Percentiles rank a stretch among this genome's conserved stretches.
Evolutionary conservation across 2,797 vertebrate species (phyloP).

Genomic region (Glyptemys insculpta): DNA sequence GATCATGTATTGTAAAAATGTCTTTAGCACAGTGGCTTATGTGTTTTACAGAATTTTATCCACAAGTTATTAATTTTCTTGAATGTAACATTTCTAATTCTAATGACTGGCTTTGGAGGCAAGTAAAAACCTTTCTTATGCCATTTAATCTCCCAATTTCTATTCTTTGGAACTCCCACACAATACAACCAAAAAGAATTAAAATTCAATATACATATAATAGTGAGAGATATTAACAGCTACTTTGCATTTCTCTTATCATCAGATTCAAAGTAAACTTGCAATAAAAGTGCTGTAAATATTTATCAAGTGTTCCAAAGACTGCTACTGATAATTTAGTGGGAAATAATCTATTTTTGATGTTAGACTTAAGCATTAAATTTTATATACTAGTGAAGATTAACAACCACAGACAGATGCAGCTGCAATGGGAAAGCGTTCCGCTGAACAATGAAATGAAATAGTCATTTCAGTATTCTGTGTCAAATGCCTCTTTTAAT

Average conservation of each 20-base stretch:
- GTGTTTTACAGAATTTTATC: neutral
- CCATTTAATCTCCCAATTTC: conserved; percentile 18
- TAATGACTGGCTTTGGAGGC: neutral
- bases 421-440: conserved; percentile 15
- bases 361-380: conserved; percentile 52
- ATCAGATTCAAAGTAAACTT: neutral
- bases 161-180: conserved; percentile 4
- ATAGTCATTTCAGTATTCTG: neutral
- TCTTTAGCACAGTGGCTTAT: neutral
- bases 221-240: conserved; percentile 5
- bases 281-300: conserved; percentile 1
- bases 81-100: neutral
- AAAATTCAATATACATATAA: neutral
- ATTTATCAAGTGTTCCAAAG: neutral
- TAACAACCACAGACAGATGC: conserved; percentile 31
- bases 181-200: neutral
- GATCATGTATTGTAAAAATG: neutral
- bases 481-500: conserved; percentile 41
- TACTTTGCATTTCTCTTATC: conserved; percentile 10
- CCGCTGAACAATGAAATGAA: conserved; percentile 38
- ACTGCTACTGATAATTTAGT: conserved; percentile 23
- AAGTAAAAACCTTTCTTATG: neutral
- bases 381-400: conserved; percentile 67
- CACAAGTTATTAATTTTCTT: neutral
- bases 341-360: conserved; percentile 36